Conservation (phyloP, 2,888 invertebrate species). For the Agrochola lychnidis region DNA sequence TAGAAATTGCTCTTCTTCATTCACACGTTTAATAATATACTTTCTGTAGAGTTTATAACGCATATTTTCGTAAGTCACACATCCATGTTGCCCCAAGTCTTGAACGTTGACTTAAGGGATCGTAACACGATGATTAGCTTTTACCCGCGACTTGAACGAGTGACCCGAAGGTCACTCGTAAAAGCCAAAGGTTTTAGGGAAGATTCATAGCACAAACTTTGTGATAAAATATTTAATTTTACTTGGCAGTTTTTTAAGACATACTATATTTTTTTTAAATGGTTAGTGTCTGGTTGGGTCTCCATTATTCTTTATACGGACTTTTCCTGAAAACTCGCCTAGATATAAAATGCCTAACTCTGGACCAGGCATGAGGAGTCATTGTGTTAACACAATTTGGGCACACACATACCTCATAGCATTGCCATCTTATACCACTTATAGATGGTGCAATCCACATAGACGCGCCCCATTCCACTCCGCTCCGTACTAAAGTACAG, state of each 20-base stretch:
- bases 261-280: not conserved
- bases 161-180: constrained; percentile 3
- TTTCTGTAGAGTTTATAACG: not conserved
- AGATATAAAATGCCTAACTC: constrained; percentile 5
- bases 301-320: not conserved
- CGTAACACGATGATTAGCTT: constrained; percentile 19
- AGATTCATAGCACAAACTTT: constrained; percentile 18
- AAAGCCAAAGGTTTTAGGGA: not conserved
- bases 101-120: not conserved
- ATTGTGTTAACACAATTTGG: constrained; percentile 1
- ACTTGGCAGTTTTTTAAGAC: not conserved
- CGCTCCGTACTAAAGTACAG: too few relatives aligned
- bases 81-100: not conserved
- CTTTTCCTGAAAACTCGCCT: not conserved
- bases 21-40: constrained; percentile 1
- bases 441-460: too few relatives aligned
- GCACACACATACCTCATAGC: not conserved
- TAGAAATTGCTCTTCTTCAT: too few relatives aligned
- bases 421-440: too few relatives aligned
- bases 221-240: not conserved
- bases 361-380: not conserved
- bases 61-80: not conserved
- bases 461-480: too few relatives aligned
- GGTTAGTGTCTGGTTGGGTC: not conserved
- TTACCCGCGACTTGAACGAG: constrained; percentile 9